These are phyloP conservation scores for Catocala nupta DNA, from an alignment of 2,888 invertebrate species.

Conservation along the genomic window DNA sequence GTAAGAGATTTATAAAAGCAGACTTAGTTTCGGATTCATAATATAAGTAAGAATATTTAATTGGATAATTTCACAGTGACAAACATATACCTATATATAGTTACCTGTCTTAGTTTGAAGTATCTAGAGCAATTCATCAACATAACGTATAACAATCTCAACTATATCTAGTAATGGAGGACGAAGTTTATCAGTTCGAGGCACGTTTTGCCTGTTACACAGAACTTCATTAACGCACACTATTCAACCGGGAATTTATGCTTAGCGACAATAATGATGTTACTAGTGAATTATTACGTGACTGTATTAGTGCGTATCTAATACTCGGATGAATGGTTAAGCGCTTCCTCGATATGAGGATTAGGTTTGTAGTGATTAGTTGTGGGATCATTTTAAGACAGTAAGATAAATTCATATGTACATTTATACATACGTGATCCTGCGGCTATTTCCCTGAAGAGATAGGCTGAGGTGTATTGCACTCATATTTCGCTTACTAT, in stretches of 20 bases:
- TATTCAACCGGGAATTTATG: constrained; percentile 69
- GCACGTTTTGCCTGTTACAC: constrained; percentile 66
- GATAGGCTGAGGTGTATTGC: too few relatives aligned
- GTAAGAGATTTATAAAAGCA: too few relatives aligned
- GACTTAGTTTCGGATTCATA: too few relatives aligned
- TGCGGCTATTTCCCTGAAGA: too few relatives aligned
- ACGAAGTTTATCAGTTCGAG: constrained; percentile 65
- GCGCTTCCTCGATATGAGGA: constrained; percentile 34
- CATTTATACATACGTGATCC: too few relatives aligned
- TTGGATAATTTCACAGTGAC: background rate
- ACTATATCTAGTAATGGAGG: constrained; percentile 32
- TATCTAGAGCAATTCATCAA: constrained; percentile 10
- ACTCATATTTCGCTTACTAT: too few relatives aligned
- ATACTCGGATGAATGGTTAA: constrained; percentile 31
- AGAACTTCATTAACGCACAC: constrained; percentile 69
- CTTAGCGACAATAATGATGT: constrained; percentile 69
- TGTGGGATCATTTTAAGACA: too few relatives aligned
- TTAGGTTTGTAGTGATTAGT: constrained; percentile 10
- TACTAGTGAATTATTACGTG: constrained; percentile 65
- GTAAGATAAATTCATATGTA: too few relatives aligned
- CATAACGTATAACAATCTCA: constrained; percentile 21
- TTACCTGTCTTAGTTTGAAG: background rate
- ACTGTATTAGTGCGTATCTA: constrained; percentile 52
- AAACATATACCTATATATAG: background rate
- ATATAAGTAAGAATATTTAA: too few relatives aligned